A percentile compares a stretch with the other conserved stretches of the same genome.
Conservation (phyloP, 2,888 invertebrate species). For the Nudaria mundana region DNA sequence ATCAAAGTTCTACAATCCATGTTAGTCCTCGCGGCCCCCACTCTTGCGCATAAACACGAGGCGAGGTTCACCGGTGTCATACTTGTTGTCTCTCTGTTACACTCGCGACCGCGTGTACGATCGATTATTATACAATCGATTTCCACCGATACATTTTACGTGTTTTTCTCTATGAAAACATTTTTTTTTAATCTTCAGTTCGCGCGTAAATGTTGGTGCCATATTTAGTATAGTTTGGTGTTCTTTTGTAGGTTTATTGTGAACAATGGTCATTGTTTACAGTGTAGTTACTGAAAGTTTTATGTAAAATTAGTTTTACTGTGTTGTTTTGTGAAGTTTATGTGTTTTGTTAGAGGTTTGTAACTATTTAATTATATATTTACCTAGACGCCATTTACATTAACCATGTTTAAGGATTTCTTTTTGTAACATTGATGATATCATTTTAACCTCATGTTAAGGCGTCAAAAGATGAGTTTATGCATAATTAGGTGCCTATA, state of each 20-base stretch:
- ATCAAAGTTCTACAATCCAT: no score
- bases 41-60: conserved; percentile 48
- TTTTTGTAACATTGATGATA: conserved; percentile 11
- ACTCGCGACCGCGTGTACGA: conserved; percentile 59
- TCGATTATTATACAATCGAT: conserved; percentile 52
- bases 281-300: conserved; percentile 35
- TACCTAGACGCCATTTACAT: conserved; percentile 3
- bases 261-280: conserved; percentile 30
- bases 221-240: conserved; percentile 23
- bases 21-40: conserved; percentile 63
- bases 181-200: conserved; percentile 34
- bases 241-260: conserved; percentile 18
- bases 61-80: conserved; percentile 36
- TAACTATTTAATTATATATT: conserved; percentile 25
- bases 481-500: not conserved
- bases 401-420: conserved; percentile 1
- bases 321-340: conserved; percentile 26
- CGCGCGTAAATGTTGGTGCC: conserved; percentile 30
- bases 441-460: conserved; percentile 13
- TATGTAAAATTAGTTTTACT: conserved; percentile 20
- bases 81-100: conserved; percentile 58
- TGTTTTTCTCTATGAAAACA: conserved; percentile 77
- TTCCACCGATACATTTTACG: conserved; percentile 55
- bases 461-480: conserved; percentile 4
- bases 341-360: conserved; percentile 25